Evolutionary conservation across 2,888 invertebrate genomes (phyloP).

Genomic region (Sphaerophoria taeniata): DNA sequence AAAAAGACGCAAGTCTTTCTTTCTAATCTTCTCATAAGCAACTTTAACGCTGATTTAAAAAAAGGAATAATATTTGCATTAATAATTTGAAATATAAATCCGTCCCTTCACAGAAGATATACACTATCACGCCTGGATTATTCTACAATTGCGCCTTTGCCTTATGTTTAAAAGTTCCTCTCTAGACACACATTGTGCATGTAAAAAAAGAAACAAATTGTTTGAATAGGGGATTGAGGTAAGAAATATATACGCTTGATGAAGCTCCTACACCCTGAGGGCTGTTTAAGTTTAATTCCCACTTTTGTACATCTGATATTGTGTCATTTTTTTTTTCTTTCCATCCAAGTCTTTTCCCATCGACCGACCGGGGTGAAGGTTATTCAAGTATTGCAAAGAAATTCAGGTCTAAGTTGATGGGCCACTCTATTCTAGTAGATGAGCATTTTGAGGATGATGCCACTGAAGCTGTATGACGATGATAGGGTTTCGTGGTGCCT

Average conservation of each 20-base stretch:
- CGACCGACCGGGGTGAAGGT: conserved; percentile 65
- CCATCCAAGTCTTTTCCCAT: conserved; percentile 16
- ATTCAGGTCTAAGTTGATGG: conserved; percentile 37
- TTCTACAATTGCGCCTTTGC: conserved; percentile 46
- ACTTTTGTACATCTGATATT: conserved; percentile 19
- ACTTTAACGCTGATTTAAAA: too few species aligned
- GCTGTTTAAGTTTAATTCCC: conserved; percentile 64
- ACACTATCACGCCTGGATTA: conserved; percentile 37
- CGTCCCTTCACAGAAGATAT: not conserved
- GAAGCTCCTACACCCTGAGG: conserved; percentile 41
- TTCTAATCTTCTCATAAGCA: too few species aligned
- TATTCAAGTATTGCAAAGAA: conserved; percentile 45
- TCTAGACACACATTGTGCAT: conserved; percentile 27
- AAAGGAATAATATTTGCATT: too few species aligned
- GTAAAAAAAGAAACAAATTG: conserved; percentile 20
- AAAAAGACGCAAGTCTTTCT: too few species aligned
- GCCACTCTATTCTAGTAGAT: conserved; percentile 41
- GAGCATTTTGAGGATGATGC: conserved; percentile 58
- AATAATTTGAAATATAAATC: not conserved
- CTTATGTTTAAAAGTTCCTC: not conserved
- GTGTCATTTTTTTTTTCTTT: not conserved
- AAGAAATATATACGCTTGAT: conserved; percentile 22
- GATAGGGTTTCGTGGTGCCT: conserved; percentile 55
- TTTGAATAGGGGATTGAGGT: conserved; percentile 54
- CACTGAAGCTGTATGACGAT: conserved; percentile 24